phyloP scores from a whole-genome alignment of 2,113 vertebrate genomes.

The Danio rerio region DNA sequence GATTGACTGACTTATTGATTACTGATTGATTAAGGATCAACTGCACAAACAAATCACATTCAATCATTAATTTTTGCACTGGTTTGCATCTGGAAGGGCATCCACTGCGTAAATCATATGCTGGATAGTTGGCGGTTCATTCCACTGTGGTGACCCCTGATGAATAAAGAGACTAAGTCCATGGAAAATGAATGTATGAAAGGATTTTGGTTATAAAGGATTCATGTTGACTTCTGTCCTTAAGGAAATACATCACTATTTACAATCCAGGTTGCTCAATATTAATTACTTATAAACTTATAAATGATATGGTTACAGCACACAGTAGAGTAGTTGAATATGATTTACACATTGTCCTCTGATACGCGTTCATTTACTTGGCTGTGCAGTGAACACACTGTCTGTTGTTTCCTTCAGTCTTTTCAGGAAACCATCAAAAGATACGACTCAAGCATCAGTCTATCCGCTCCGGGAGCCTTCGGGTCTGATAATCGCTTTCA shows the following conservation, averaged over 20 bases:
- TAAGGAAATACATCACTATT: not conserved
- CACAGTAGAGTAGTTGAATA: not conserved
- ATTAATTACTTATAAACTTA: not conserved
- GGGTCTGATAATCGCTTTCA: conserved; percentile 29
- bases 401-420: not conserved
- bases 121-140: too few species aligned
- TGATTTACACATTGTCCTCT: not conserved
- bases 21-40: too few species aligned
- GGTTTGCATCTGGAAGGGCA: too few species aligned
- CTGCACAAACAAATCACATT: too few species aligned
- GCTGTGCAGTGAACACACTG: not conserved
- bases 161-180: too few species aligned
- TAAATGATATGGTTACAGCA: not conserved
- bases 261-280: not conserved
- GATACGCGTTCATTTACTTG: not conserved
- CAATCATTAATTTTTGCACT: too few species aligned
- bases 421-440: conserved; percentile 31
- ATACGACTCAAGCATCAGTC: conserved; percentile 18
- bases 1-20: too few species aligned
- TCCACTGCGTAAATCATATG: too few species aligned
- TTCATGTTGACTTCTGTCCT: too few species aligned
- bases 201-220: too few species aligned
- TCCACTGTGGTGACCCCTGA: too few species aligned
- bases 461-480: conserved; percentile 24
- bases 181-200: too few species aligned